Base-by-base conservation (phyloP, 2,888 invertebrate species). In the Rambutsinella grinnellia region DNA sequence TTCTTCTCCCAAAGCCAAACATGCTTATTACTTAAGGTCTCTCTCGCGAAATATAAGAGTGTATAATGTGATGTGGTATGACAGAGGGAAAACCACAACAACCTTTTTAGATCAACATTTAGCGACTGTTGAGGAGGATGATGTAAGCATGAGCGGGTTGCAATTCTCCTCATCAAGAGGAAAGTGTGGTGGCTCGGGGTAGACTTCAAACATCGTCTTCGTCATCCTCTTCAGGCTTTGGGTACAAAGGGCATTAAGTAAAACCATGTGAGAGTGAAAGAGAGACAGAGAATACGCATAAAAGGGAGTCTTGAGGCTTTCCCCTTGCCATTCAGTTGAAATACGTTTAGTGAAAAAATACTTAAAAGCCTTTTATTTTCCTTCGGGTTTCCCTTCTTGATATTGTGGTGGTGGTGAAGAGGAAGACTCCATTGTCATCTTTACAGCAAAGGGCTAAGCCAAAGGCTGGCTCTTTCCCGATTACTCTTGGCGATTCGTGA, bases 341-440 rank as follows among this genome's bases (percentile, higher is more conserved):
- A 3, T 51, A 51, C 19, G 21, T 19, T 49, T 49, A 49, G 3
- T 19, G 17, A 17, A n/a, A n/a, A 21, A 19, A 51, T 17, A 19
- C 58, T 68, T 68, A 68, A 68, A 68, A 68, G 68, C 36, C 68
- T 60, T 60, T 58, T 58, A 68, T 60, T 60, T 60, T 47, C 44
- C 23, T 44, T 61, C 21, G 28, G 60, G 47, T 44, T 61, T 46
- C 10, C 46, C n/a, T 44, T 19, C n/a, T 47, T 28, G 23, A n/a
- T 61, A 36, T 36, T 36, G 13, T 5, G 6, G 36, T 36, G 36
- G 6, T 36, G 13, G 36, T 36, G 36, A 13, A 36, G 36, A 36
- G 36, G 36, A 36, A 36, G 36, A 13, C 36, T 13, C 13, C 13
- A 36, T 5, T 36, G 36, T 36, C 36, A 36, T 36, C n/a, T n/a